Conservation (phyloP, 37 sponge, comb jelly and placozoan species). For the Haliclona indistincta region DNA sequence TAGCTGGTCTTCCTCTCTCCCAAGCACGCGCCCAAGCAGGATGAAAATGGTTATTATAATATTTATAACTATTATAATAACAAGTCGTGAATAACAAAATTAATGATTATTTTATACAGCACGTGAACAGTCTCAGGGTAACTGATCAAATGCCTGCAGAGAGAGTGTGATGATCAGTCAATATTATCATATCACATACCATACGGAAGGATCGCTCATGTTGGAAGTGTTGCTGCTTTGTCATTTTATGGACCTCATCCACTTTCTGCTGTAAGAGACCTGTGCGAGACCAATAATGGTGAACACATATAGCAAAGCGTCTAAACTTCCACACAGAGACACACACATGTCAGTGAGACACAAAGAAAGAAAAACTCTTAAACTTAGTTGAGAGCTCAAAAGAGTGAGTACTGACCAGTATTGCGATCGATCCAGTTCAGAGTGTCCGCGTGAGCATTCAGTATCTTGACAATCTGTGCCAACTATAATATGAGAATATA, state of each 20-base stretch:
- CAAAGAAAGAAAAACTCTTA: background rate
- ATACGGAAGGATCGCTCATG: slow-evolving; percentile 72
- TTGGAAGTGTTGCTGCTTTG: slow-evolving; percentile 58
- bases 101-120: too few species aligned
- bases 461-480: slow-evolving; percentile 76
- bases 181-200: too few species aligned
- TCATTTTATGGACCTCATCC: slow-evolving; percentile 61
- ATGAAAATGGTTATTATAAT: background rate
- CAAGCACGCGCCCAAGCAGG: too few species aligned
- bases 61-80: background rate
- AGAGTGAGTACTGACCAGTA: slow-evolving; percentile 25
- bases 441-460: slow-evolving; percentile 95
- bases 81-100: background rate
- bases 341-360: background rate
- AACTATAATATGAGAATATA: background rate
- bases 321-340: background rate
- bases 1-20: too few species aligned
- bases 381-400: too few species aligned
- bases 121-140: too few species aligned
- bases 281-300: background rate
- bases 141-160: too few species aligned
- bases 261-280: slow-evolving; percentile 58
- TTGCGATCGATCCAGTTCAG: slow-evolving; percentile 91
- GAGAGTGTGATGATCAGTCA: too few species aligned
- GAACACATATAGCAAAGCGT: background rate